Evolutionary conservation across 2,113 vertebrate species (phyloP), one percentile per base, ranked within the genome.

Genomic region (Rhombomys opimus): DNA sequence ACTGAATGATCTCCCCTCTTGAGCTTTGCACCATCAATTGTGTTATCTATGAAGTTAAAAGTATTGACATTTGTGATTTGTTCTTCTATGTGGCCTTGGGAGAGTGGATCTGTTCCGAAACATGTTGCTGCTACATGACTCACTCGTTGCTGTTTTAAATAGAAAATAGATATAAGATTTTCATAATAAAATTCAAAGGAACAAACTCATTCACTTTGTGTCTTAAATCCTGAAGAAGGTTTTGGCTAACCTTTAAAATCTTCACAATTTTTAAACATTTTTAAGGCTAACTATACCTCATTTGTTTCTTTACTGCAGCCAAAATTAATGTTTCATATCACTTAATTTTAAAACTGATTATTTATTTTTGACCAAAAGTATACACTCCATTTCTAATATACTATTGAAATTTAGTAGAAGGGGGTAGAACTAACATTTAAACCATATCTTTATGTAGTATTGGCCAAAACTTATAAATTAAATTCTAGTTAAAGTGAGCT

Each of bases 251-350:
- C 63, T 67, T 81, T 63, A 67, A 87, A 67, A 10, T 94, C 41
- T 94, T 96, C 90, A 67, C 35, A 61, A 67, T 87, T 87, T 96
- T 95, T 75, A 61, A 86, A 77, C 61, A 32, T 95, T 94, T 46
- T 91, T 93, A 75, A 95, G 87, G 38, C 72, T 89, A 57, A 25
- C 86, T 63, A 12, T 89, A 94, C 18, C 27, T 91, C 38, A 41
- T 80, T 93, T 89, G 5, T 96, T 95, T 94, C 52, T 96, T 57
- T 17, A 86, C 90, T 68, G 30, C 4, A 94, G 15, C 63, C 80
- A 89, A 89, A 95, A 41, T 77, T 77, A 94, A 30, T 80, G 52
- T 92, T 94, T 96, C 59, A 84, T 75, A 75, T 46, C 63, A 72
- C 7, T 84, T 93, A 77, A 86, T 93, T 95, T 87, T 50, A 95